Evolutionary conservation across 37 sponge, comb jelly and placozoan species (phyloP).

Genomic region (Lycopodina hypogea): DNA sequence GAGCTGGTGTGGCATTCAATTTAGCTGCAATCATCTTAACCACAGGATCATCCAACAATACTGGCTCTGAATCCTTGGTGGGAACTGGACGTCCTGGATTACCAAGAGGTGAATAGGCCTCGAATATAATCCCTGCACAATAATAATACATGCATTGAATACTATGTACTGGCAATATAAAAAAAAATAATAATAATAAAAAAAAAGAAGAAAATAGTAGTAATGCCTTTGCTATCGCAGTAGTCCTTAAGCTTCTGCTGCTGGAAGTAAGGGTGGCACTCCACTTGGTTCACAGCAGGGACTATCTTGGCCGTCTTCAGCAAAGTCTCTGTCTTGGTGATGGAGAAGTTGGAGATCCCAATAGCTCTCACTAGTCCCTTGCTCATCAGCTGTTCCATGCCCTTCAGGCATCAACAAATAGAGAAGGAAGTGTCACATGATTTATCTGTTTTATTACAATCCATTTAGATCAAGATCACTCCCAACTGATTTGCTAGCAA

Average conservation of each 20-base stretch:
- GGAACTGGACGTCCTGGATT: constrained; percentile 45
- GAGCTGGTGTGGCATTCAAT: constrained; percentile 65
- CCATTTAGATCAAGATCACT: too few relatives aligned
- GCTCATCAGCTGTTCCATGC: constrained; percentile 59
- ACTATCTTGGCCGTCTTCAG: constrained; percentile 78
- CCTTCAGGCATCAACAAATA: constrained; percentile 16
- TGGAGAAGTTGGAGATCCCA: constrained; percentile 88
- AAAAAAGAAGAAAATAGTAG: background rate
- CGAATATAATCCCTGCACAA: constrained; percentile 59
- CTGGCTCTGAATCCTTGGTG: constrained; percentile 36
- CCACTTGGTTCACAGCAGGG: constrained; percentile 91
- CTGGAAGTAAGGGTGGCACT: constrained; percentile 81
- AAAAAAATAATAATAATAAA: too few relatives aligned
- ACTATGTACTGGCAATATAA: too few relatives aligned
- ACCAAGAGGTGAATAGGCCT: constrained; percentile 83
- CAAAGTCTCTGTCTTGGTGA: constrained; percentile 67
- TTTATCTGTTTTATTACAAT: too few relatives aligned
- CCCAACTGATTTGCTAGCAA: too few relatives aligned
- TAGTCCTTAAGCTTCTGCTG: constrained; percentile 78
- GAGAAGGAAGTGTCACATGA: background rate
- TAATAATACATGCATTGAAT: too few relatives aligned
- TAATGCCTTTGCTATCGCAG: constrained; percentile 64
- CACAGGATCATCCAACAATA: constrained; percentile 60
- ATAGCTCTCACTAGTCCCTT: constrained; percentile 71
- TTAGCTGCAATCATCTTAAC: constrained; percentile 64